Conservation (phyloP, 2,888 invertebrate genomes). For the Morpho deidamia region DNA sequence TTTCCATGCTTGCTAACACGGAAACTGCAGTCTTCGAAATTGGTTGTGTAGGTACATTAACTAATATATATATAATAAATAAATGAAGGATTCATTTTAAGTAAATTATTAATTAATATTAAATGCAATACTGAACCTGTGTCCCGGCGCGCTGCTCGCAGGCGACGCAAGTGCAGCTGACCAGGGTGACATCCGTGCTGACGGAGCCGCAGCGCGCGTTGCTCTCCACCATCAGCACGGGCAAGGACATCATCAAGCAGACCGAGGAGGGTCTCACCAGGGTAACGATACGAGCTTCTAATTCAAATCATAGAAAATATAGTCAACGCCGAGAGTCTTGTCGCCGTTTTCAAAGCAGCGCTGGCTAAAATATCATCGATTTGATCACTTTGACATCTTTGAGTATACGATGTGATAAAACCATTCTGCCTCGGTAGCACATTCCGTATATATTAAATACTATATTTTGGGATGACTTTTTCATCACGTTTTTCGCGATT, state of each 20-base stretch:
- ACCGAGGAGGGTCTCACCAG: slow-evolving; percentile 88
- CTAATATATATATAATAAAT: neutral
- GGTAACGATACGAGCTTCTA: slow-evolving; percentile 34
- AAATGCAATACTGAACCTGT: neutral
- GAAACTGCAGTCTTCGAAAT: slow-evolving; percentile 52
- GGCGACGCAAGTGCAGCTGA: slow-evolving; percentile 85
- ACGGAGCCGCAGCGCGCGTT: slow-evolving; percentile 96
- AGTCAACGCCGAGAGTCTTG: too few species aligned
- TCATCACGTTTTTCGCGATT: too few species aligned
- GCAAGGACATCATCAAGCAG: slow-evolving; percentile 91
- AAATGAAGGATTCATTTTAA: too few species aligned
- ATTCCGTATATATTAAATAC: too few species aligned
- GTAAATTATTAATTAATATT: neutral
- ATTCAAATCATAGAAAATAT: too few species aligned
- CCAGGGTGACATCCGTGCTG: slow-evolving; percentile 90
- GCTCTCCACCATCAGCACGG: slow-evolving; percentile 92
- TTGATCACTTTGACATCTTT: too few species aligned
- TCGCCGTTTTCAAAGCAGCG: too few species aligned
- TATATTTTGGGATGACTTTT: too few species aligned
- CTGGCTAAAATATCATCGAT: too few species aligned
- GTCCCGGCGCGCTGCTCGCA: slow-evolving; percentile 22
- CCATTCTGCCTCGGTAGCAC: too few species aligned
- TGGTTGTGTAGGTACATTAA: slow-evolving; percentile 61
- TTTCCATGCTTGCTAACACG: slow-evolving; percentile 54
- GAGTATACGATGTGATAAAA: too few species aligned